These are phyloP conservation scores for Drosophila infuscata DNA, from an alignment of 2,888 invertebrate species.

Conservation along the genomic window DNA sequence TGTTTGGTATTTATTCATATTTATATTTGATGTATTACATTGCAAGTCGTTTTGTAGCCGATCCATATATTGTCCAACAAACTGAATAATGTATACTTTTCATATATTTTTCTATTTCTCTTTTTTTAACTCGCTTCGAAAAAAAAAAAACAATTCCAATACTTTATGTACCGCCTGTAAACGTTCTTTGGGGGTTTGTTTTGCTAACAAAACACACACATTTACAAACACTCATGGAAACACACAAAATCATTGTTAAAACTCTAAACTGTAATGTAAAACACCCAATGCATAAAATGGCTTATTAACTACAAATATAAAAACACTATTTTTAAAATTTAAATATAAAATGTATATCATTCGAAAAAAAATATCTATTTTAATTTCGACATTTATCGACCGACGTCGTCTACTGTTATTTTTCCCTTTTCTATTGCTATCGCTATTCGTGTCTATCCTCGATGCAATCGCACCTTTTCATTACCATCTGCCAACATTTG, in stretches of 20 bases:
- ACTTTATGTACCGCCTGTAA: constrained; percentile 82
- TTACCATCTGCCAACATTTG: constrained; percentile 42
- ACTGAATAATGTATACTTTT: constrained; percentile 83
- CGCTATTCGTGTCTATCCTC: constrained; percentile 14
- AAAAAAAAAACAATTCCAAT: constrained; percentile 53
- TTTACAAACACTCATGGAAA: constrained; percentile 31
- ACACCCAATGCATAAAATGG: constrained; percentile 39
- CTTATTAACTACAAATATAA: constrained; percentile 63
- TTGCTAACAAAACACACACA: constrained; percentile 74
- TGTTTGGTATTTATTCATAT: constrained; percentile 56
- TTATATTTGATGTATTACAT: constrained; percentile 51
- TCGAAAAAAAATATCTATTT: constrained; percentile 9
- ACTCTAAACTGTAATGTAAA: constrained; percentile 41
- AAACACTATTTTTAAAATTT: constrained; percentile 23
- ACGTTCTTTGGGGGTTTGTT: constrained; percentile 82
- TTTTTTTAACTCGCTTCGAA: constrained; percentile 84
- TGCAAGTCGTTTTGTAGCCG: constrained; percentile 55
- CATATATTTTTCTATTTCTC: constrained; percentile 85
- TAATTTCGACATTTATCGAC: constrained; percentile 30
- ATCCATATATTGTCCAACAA: constrained; percentile 72
- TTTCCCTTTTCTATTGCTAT: constrained; percentile 24
- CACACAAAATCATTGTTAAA: constrained; percentile 58
- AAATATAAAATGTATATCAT: constrained; percentile 32
- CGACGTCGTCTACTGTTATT: constrained; percentile 34
- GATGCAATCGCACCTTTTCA: constrained; percentile 33